Conservation (phyloP, 1,140 invertebrate species). For the Pemphigus obesinymphae region DNA sequence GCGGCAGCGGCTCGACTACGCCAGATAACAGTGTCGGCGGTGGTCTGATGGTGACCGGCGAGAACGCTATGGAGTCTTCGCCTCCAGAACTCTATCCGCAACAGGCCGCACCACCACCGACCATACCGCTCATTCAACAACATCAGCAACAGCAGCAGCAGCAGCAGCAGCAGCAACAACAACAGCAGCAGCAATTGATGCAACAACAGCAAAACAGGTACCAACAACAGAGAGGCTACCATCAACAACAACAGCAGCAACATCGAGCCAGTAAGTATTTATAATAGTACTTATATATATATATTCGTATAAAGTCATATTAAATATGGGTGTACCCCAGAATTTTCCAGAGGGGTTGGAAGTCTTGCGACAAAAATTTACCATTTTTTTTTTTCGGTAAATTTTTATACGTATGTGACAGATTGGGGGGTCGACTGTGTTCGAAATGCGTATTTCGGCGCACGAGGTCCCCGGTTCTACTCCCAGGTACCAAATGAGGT, state of each 20-base stretch:
- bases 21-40: neutral
- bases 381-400: too few relatives aligned
- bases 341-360: too few relatives aligned
- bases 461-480: too few relatives aligned
- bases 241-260: conserved; percentile 15
- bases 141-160: neutral
- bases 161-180: neutral
- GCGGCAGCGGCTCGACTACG: neutral
- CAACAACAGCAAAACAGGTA: conserved; percentile 21
- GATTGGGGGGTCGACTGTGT: too few relatives aligned
- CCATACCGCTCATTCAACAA: neutral
- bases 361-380: too few relatives aligned
- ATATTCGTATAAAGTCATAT: too few relatives aligned
- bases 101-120: neutral
- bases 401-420: too few relatives aligned
- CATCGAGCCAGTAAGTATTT: conserved; percentile 3
- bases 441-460: too few relatives aligned
- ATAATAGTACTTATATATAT: too few relatives aligned
- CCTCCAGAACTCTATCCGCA: conserved; percentile 1
- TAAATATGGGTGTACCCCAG: too few relatives aligned
- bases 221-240: neutral
- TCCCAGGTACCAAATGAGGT: too few relatives aligned
- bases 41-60: neutral
- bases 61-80: conserved; percentile 6
- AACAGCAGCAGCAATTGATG: neutral